Conservation (phyloP, 2,888 invertebrate species). For the Capitulum mitella region DNA sequence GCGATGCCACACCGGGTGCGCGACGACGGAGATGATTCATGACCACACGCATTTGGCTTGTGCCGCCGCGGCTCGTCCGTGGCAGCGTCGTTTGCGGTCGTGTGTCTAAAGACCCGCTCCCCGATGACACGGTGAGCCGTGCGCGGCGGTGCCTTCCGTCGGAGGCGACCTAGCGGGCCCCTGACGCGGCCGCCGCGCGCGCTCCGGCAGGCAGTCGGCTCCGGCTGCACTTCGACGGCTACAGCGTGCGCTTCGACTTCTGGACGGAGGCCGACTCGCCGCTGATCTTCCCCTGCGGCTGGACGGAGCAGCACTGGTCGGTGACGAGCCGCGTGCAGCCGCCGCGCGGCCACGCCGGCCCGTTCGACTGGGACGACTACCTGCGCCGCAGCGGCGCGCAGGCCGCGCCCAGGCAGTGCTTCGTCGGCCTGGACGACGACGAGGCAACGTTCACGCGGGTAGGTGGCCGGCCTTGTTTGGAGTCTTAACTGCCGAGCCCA, state of each 20-base stretch:
- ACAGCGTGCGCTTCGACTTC: conserved; percentile 77
- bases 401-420: conserved; percentile 57
- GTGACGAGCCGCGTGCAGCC: conserved; percentile 59
- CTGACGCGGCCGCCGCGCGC: conserved; percentile 54
- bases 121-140: too few relatives aligned
- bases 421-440: background rate
- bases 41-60: too few relatives aligned
- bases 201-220: conserved; percentile 50
- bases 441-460: background rate
- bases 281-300: conserved; percentile 87
- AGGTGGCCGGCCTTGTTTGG: too few relatives aligned
- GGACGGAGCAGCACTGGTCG: conserved; percentile 72
- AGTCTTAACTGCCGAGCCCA: too few relatives aligned
- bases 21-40: too few relatives aligned
- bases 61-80: too few relatives aligned
- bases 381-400: conserved; percentile 63
- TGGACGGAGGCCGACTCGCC: conserved; percentile 89
- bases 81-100: too few relatives aligned
- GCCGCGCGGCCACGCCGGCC: conserved; percentile 57
- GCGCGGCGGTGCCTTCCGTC: too few relatives aligned
- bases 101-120: too few relatives aligned
- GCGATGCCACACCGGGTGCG: too few relatives aligned
- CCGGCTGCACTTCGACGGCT: conserved; percentile 86
- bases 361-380: conserved; percentile 78
- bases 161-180: too few relatives aligned